phyloP scores from a whole-genome alignment of 2,888 invertebrate genomes.

The Brachyptera putata region DNA sequence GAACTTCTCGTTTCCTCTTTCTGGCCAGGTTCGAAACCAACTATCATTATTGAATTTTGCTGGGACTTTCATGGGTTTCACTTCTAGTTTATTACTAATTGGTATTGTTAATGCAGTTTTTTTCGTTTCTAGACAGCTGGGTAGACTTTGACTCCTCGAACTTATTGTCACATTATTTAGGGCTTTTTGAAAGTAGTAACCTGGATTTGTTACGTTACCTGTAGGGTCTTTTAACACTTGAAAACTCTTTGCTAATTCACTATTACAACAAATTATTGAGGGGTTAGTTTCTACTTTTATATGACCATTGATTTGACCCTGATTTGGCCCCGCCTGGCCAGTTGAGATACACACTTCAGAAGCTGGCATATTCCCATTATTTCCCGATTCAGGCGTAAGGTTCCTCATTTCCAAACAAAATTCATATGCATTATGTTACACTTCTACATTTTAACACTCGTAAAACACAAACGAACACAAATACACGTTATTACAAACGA shows the following conservation, averaged over 20 bases:
- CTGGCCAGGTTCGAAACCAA: conserved; percentile 53
- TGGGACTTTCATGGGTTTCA: conserved; percentile 15
- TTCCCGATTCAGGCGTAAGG: conserved; percentile 25
- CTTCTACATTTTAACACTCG: too few relatives aligned
- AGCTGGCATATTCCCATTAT: conserved; percentile 29
- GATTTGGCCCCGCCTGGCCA: conserved; percentile 30
- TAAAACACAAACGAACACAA: too few relatives aligned
- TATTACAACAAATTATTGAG: conserved; percentile 36
- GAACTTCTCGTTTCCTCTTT: conserved; percentile 45
- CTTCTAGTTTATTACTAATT: conserved; percentile 12
- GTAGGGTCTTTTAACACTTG: conserved; percentile 34
- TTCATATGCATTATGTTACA: too few relatives aligned
- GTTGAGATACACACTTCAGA: conserved; percentile 23
- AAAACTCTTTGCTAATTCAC: conserved; percentile 37
- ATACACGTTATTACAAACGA: too few relatives aligned
- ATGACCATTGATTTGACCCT: conserved; percentile 27
- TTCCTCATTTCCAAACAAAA: conserved; percentile 32
- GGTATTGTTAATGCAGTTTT: conserved; percentile 26
- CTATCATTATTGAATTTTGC: conserved; percentile 5
- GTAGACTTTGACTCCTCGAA: conserved; percentile 45
- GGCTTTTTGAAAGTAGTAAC: conserved; percentile 34
- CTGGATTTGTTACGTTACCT: conserved; percentile 34
- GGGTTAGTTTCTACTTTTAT: conserved; percentile 17
- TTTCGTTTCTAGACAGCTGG: conserved; percentile 43
- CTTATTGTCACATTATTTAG: conserved; percentile 34